Conservation (phyloP, 2,888 invertebrate species). For the Athalia circularis region DNA sequence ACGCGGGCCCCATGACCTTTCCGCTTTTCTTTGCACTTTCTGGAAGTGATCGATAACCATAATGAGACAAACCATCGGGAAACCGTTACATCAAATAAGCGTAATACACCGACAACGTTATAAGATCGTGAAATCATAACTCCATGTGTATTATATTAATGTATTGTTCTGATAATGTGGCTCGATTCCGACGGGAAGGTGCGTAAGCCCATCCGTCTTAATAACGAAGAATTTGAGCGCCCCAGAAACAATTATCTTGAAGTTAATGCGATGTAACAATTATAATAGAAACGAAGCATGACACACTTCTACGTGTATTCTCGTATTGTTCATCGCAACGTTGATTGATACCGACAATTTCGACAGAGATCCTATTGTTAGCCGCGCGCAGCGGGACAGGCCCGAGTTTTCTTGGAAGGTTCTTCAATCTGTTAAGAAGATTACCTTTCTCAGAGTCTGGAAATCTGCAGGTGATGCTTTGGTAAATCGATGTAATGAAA, state of each 20-base stretch:
- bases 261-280: constrained; percentile 29
- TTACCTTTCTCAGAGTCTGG: neutral
- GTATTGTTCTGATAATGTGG: no score
- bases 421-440: constrained; percentile 19
- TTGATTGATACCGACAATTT: constrained; percentile 37
- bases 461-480: neutral
- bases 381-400: neutral
- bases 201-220: constrained; percentile 26
- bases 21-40: neutral
- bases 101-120: neutral
- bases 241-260: constrained; percentile 15
- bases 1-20: neutral
- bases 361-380: constrained; percentile 30
- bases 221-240: constrained; percentile 27
- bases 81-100: neutral
- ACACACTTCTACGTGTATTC: neutral
- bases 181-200: neutral
- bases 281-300: neutral
- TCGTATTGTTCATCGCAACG: constrained; percentile 8
- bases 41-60: constrained; percentile 13
- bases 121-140: no score
- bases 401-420: neutral
- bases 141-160: no score
- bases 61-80: neutral
- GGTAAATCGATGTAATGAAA: neutral